Evolutionary conservation across 2,888 invertebrate genomes (phyloP).

Genomic region (Ditula angustiorana): DNA sequence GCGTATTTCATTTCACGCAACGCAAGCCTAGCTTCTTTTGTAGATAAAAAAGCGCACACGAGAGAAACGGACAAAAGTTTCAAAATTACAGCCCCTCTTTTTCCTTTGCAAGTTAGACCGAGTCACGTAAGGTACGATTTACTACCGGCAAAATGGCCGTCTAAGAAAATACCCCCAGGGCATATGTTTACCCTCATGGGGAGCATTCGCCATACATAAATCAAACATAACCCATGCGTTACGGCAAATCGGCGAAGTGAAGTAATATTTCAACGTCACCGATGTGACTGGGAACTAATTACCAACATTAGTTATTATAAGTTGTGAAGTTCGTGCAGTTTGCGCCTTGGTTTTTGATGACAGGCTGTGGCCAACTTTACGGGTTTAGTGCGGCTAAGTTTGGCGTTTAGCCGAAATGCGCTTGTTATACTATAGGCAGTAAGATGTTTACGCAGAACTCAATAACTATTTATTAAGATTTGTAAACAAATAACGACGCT

Average conservation of each 20-base stretch:
- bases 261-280: slow-evolving; percentile 33
- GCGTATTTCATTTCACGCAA: background rate
- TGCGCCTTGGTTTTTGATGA: slow-evolving; percentile 47
- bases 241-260: slow-evolving; percentile 35
- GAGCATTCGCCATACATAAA: slow-evolving; percentile 32
- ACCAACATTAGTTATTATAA: slow-evolving; percentile 48
- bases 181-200: slow-evolving; percentile 32
- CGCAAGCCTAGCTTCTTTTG: background rate
- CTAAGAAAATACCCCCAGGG: slow-evolving; percentile 7
- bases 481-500: too few relatives aligned
- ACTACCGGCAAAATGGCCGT: background rate
- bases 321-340: slow-evolving; percentile 38
- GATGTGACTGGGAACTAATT: slow-evolving; percentile 38
- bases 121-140: background rate
- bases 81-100: too few relatives aligned
- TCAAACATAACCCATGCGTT: slow-evolving; percentile 36
- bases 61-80: too few relatives aligned
- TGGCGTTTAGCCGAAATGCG: slow-evolving; percentile 4
- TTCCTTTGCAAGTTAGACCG: background rate
- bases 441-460: background rate
- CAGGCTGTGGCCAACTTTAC: slow-evolving; percentile 35
- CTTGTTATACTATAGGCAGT: background rate
- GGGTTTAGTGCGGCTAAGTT: slow-evolving; percentile 23
- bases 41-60: background rate
- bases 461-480: background rate